A percentile compares a stretch with the other conserved stretches of the same genome.
Conservation (phyloP, 2,888 invertebrate genomes). For the Catocala sponsa region DNA sequence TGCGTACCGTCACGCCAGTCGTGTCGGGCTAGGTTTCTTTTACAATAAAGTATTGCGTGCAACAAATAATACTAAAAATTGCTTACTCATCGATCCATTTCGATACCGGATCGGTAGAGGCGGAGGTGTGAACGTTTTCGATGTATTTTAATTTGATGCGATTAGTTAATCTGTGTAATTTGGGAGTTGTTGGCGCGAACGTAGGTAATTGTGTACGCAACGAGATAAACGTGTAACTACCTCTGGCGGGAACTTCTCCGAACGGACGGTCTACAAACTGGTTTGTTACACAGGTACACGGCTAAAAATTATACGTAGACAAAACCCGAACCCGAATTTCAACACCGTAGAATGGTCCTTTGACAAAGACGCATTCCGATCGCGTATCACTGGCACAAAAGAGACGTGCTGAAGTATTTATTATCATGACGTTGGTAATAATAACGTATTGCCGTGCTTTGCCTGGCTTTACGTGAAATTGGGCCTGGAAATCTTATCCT, state of each 20-base stretch:
- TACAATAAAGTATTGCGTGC: constrained; percentile 63
- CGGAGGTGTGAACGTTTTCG: constrained; percentile 64
- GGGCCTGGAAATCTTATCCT: constrained; percentile 7
- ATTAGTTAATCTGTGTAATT: constrained; percentile 64
- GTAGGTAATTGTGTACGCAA: constrained; percentile 60
- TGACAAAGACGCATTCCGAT: constrained; percentile 80
- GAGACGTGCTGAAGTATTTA: constrained; percentile 56
- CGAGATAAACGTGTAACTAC: constrained; percentile 70
- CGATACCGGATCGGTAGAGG: constrained; percentile 49
- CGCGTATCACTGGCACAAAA: constrained; percentile 62
- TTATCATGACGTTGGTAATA: constrained; percentile 41
- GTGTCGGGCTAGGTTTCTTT: constrained; percentile 59
- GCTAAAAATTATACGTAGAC: constrained; percentile 84
- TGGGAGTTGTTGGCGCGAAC: constrained; percentile 51
- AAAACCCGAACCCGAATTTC: constrained; percentile 74
- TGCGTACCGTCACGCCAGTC: constrained; percentile 67
- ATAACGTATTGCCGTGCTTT: constrained; percentile 28
- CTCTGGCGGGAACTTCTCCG: constrained; percentile 68
- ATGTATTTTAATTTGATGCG: constrained; percentile 61
- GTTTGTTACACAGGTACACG: constrained; percentile 83
- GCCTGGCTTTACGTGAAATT: constrained; percentile 29
- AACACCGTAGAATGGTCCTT: constrained; percentile 70
- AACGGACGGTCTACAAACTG: constrained; percentile 74
- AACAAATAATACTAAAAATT: constrained; percentile 59
- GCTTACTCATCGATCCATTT: constrained; percentile 61